These are phyloP conservation scores for Chloropsis hardwickii DNA, from an alignment of 2,113 vertebrate species.

Conservation along the genomic window DNA sequence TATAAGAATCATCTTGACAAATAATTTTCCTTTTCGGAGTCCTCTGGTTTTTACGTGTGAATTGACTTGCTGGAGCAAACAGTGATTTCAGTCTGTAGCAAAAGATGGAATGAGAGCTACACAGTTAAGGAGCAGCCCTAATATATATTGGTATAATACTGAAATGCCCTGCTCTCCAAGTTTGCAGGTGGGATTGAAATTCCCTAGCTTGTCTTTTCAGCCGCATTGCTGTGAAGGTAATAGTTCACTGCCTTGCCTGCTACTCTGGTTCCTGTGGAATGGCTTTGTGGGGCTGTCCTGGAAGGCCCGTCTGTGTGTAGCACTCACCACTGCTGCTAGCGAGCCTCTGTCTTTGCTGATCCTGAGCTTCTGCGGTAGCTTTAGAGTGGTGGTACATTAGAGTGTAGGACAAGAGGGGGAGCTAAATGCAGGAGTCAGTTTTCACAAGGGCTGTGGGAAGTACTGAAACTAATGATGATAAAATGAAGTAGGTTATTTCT, in stretches of 20 bases:
- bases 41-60: background rate
- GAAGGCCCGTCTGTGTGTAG: accelerated
- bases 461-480: background rate
- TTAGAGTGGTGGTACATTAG: background rate
- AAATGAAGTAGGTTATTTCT: background rate
- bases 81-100: background rate
- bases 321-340: accelerated
- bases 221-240: accelerated
- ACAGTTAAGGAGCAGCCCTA: background rate
- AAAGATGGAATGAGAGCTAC: background rate
- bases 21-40: background rate
- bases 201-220: background rate
- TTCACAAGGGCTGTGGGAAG: background rate
- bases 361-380: background rate
- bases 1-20: accelerated
- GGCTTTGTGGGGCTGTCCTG: accelerated
- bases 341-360: background rate
- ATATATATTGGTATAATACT: background rate
- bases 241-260: background rate
- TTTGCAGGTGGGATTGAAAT: background rate
- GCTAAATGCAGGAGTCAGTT: background rate
- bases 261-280: accelerated
- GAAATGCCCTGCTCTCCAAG: background rate
- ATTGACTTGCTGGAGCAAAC: background rate
- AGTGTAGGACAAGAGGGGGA: background rate